Evolutionary conservation across 2,113 vertebrate species (phyloP).

Genomic region (Sylvilagus bachmani): DNA sequence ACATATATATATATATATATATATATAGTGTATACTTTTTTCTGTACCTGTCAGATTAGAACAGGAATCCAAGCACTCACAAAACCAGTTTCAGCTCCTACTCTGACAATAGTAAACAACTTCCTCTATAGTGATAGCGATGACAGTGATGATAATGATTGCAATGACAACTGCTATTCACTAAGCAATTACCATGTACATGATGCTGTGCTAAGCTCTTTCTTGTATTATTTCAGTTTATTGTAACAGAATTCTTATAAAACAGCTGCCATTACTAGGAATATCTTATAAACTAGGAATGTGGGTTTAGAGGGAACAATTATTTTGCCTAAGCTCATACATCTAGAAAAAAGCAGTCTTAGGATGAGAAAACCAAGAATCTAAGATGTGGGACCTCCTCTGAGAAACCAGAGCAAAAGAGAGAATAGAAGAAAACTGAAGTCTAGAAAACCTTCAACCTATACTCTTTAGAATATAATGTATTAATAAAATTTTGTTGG

Average conservation of each 20-base stretch:
- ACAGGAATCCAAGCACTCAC: neutral
- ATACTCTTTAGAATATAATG: neutral
- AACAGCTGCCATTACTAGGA: neutral
- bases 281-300: neutral
- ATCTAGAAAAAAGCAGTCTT: constrained; percentile 23
- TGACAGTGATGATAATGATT: neutral
- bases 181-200: neutral
- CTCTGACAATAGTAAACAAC: neutral
- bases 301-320: neutral
- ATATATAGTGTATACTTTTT: neutral
- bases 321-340: neutral
- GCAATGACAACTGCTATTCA: neutral
- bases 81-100: neutral
- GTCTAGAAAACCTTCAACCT: neutral
- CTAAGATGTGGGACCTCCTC: neutral
- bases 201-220: neutral
- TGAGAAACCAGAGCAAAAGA: constrained; percentile 27
- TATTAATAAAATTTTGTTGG: neutral
- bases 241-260: neutral
- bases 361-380: neutral
- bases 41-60: neutral
- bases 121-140: neutral
- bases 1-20: no score
- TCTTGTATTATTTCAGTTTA: neutral
- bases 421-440: constrained; percentile 1